Percentiles rank a stretch among this genome's conserved stretches.
These are phyloP conservation scores for Sylvia borin DNA, from an alignment of 2,797 vertebrate genomes.

Conservation along the genomic window DNA sequence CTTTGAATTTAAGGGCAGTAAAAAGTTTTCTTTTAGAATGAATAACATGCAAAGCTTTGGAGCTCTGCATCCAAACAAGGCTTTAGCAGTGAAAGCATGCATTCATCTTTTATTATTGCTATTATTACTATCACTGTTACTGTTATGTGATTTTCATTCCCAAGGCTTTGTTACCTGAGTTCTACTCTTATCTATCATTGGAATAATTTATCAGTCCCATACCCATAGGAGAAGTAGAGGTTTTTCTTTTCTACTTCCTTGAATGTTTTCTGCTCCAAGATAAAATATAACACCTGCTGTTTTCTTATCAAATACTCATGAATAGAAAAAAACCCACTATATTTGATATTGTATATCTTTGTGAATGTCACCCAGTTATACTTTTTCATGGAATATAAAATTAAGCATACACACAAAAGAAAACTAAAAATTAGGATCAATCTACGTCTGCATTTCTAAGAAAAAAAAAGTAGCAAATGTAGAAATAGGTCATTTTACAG, in stretches of 20 bases:
- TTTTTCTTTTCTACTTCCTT: conserved; percentile 24
- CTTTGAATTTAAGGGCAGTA: not conserved
- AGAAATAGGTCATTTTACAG: not conserved
- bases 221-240: not conserved
- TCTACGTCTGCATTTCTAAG: not conserved
- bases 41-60: not conserved
- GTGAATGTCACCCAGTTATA: not conserved
- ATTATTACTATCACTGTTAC: not conserved
- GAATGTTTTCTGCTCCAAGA: conserved; percentile 27
- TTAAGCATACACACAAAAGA: not conserved
- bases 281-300: conserved; percentile 37
- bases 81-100: not conserved
- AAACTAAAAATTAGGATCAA: not conserved
- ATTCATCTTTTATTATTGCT: not conserved
- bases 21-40: not conserved
- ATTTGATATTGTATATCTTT: not conserved
- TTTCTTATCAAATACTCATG: conserved; percentile 21
- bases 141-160: not conserved
- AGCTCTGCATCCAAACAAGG: not conserved
- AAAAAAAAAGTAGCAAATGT: not conserved
- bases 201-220: conserved; percentile 10
- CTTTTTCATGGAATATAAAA: not conserved
- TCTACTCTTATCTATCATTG: not conserved
- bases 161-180: not conserved
- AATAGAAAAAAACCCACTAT: not conserved